These are phyloP conservation scores for Tortrix viridana DNA, from an alignment of 2,888 invertebrate species.

Conservation along the genomic window DNA sequence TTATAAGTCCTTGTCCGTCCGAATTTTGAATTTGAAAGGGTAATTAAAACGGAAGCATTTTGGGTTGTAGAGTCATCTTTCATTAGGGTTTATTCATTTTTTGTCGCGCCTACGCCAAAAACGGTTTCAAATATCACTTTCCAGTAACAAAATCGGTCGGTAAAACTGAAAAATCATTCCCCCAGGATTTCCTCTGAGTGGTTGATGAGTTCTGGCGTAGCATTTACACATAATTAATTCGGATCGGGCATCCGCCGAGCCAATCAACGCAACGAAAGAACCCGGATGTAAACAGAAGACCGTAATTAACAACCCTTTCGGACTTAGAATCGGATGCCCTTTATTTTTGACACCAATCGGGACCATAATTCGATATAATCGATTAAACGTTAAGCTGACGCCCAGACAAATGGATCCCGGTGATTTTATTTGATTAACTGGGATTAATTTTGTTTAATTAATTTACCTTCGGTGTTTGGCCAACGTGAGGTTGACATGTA, in stretches of 20 bases:
- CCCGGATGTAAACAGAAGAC: conserved; percentile 20
- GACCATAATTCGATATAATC: conserved; percentile 44
- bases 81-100: too few species aligned
- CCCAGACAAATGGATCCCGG: conserved; percentile 24
- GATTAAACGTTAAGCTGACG: conserved; percentile 37
- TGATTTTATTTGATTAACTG: conserved; percentile 26
- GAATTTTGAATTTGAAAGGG: too few species aligned
- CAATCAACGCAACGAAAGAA: conserved; percentile 27
- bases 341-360: conserved; percentile 46
- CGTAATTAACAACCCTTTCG: conserved; percentile 29
- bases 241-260: neutral
- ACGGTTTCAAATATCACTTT: too few species aligned
- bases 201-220: too few species aligned
- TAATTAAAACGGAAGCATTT: too few species aligned
- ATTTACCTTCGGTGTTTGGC: conserved; percentile 7
- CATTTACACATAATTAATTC: conserved; percentile 6
- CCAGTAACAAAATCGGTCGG: too few species aligned
- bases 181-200: too few species aligned
- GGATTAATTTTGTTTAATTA: conserved; percentile 22
- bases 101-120: too few species aligned
- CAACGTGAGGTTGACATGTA: neutral
- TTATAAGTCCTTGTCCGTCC: too few species aligned
- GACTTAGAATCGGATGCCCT: conserved; percentile 25
- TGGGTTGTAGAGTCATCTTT: too few species aligned
- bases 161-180: too few species aligned